These are phyloP conservation scores for Ophioninae sp. DNA, from an alignment of 2,888 invertebrate species.

Conservation along the genomic window DNA sequence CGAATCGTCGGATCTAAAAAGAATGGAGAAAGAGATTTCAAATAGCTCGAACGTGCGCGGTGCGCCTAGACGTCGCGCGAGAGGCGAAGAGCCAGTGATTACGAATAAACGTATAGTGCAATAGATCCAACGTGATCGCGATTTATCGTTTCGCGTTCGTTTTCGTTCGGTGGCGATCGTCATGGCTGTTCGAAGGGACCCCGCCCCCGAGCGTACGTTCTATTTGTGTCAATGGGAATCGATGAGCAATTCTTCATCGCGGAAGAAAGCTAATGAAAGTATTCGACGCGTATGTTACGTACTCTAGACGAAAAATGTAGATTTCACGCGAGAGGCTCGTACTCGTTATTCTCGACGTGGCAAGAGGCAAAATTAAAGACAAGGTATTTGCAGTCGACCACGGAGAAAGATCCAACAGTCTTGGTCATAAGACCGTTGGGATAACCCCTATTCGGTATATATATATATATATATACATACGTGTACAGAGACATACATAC, in stretches of 20 bases:
- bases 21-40: slow-evolving; percentile 8
- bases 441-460: slow-evolving; percentile 48
- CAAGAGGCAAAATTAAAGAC: slow-evolving; percentile 10
- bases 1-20: slow-evolving; percentile 16
- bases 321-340: slow-evolving; percentile 48
- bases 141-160: slow-evolving; percentile 19
- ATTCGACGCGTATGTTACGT: slow-evolving; percentile 51
- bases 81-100: slow-evolving; percentile 39
- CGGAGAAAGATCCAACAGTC: background rate
- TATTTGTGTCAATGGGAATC: slow-evolving; percentile 42
- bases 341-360: slow-evolving; percentile 19
- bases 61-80: too few relatives aligned
- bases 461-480: slow-evolving; percentile 46
- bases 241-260: slow-evolving; percentile 39
- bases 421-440: too few relatives aligned
- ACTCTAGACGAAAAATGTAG: slow-evolving; percentile 52
- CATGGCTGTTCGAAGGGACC: slow-evolving; percentile 29
- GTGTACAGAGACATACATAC: slow-evolving; percentile 34
- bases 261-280: slow-evolving; percentile 55
- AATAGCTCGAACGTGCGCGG: slow-evolving; percentile 7
- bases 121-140: slow-evolving; percentile 44
- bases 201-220: slow-evolving; percentile 14
- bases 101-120: slow-evolving; percentile 48
- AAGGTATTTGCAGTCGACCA: slow-evolving; percentile 37
- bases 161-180: slow-evolving; percentile 18